Percentiles rank a stretch among this genome's conserved stretches.
phyloP scores from a whole-genome alignment of 2,888 invertebrate genomes.

The Oligia fasciuncula region DNA sequence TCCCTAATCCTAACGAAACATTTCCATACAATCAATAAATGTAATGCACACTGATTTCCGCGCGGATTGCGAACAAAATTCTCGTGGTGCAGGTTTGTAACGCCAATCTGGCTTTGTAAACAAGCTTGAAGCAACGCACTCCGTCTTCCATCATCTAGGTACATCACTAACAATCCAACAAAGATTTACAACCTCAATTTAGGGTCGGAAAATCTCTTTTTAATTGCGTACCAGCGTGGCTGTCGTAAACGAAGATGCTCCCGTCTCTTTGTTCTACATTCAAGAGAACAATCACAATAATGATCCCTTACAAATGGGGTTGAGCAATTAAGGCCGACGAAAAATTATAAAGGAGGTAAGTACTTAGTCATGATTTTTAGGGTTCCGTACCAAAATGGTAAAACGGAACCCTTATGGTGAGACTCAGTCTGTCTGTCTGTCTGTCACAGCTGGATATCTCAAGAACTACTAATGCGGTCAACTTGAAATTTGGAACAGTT shows the following conservation, averaged over 20 bases:
- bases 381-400: too few relatives aligned
- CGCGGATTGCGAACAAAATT: conserved; percentile 24
- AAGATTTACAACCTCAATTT: conserved; percentile 62
- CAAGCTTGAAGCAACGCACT: background rate
- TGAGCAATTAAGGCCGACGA: conserved; percentile 37
- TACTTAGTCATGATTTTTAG: conserved; percentile 13
- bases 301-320: conserved; percentile 55
- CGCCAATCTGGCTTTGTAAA: conserved; percentile 33
- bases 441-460: too few relatives aligned
- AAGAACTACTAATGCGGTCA: too few relatives aligned
- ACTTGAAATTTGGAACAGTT: too few relatives aligned
- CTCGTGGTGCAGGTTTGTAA: conserved; percentile 27
- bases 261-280: conserved; percentile 49
- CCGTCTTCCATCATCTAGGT: conserved; percentile 9
- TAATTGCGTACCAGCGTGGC: conserved; percentile 60
- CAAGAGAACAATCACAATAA: conserved; percentile 49
- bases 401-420: too few relatives aligned
- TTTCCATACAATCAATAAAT: conserved; percentile 42
- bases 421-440: too few relatives aligned
- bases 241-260: conserved; percentile 51
- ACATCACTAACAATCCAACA: conserved; percentile 32
- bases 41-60: conserved; percentile 28
- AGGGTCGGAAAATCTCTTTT: conserved; percentile 63
- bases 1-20: background rate
- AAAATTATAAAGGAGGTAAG: conserved; percentile 20